Conservation (phyloP, 2,113 vertebrate genomes). For the Blennius ocellaris region DNA sequence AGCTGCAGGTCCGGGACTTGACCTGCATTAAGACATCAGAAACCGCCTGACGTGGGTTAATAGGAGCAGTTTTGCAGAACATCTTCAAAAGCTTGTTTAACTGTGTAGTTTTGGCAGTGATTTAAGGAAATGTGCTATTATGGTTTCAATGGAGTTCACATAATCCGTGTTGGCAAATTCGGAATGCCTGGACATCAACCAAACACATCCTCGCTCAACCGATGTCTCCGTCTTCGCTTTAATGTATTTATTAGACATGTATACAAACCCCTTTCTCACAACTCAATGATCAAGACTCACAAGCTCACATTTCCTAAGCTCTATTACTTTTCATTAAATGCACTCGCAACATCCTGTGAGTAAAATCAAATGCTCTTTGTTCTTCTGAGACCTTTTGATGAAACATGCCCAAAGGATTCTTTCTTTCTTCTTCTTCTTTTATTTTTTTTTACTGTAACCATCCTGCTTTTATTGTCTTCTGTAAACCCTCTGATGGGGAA, state of each 20-base stretch:
- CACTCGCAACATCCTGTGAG: constrained; percentile 2
- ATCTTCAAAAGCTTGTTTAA: constrained; percentile 80
- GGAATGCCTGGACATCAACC: constrained; percentile 65
- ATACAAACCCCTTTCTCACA: constrained; percentile 34
- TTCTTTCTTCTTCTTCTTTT: too few species aligned
- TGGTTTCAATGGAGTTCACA: constrained; percentile 74
- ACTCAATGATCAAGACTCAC: constrained; percentile 48
- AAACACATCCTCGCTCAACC: constrained; percentile 47
- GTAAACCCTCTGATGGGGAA: constrained; percentile 52
- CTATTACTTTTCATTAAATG: constrained; percentile 34
- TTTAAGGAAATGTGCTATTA: constrained; percentile 79
- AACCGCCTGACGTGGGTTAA: constrained; percentile 73
- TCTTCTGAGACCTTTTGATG: constrained; percentile 43
- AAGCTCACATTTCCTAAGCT: constrained; percentile 31
- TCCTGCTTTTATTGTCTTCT: constrained; percentile 53
- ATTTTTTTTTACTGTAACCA: constrained; percentile 23
- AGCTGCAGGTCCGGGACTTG: constrained; percentile 74
- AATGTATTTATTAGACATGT: constrained; percentile 60
- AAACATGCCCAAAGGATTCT: constrained; percentile 26
- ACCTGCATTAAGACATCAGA: constrained; percentile 82
- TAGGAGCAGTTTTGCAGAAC: constrained; percentile 66
- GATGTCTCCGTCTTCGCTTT: constrained; percentile 50
- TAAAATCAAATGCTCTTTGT: constrained; percentile 34
- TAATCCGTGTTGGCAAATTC: constrained; percentile 80
- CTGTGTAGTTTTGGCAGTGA: constrained; percentile 73